Evolutionary conservation across 2,888 invertebrate species (phyloP), one percentile per base, ranked within the genome.

Genomic region (Blastobasis lacticolella): DNA sequence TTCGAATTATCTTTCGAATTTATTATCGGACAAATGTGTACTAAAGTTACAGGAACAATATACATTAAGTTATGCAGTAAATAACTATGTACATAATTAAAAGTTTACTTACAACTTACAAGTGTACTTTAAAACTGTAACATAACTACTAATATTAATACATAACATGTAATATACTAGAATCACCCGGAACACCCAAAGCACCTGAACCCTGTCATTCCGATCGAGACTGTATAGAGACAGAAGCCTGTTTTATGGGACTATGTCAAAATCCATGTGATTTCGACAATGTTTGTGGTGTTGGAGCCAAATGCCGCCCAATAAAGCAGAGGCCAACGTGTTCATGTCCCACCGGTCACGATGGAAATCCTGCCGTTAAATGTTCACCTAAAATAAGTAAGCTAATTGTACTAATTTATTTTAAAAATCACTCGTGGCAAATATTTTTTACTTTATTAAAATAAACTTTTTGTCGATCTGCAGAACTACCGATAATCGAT

Each of bases 321-420:
- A 92, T 94, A 88, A 93, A 93, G 89, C 95, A 95, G 89, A 92
- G 93, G 75, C 94, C 95, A 56, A 92, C 94, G 85, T 95, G 95
- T 85, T 92, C 91, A 70, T 95, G 94, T 81, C 94, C 94, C 40
- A 91, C 91, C 65, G 94, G 93, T 73, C 92, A 93, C 75, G 94
- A 94, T 75, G 95, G 95, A 80, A 93, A 95, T 81, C 95, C 95
- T 52, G 92, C 94, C 68, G 88, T 93, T 75, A 93, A 94, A 86
- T 95, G 95, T 90, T 90, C 92, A 87, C 91, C 92, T 72, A 90
- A 91, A 84, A 90, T 92, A 92, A 91, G 94, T 94, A 94, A 94
- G 94, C 74, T 55, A 51, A 45, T 10, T 46, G 23, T 23, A 23
- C 23, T 23, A 23, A 23, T 23, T 23, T 23, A 23, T 23, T 23